Percentiles rank a stretch among this genome's conserved stretches.
Conservation (phyloP, 2,888 invertebrate species). For the Strigamia maritima region DNA sequence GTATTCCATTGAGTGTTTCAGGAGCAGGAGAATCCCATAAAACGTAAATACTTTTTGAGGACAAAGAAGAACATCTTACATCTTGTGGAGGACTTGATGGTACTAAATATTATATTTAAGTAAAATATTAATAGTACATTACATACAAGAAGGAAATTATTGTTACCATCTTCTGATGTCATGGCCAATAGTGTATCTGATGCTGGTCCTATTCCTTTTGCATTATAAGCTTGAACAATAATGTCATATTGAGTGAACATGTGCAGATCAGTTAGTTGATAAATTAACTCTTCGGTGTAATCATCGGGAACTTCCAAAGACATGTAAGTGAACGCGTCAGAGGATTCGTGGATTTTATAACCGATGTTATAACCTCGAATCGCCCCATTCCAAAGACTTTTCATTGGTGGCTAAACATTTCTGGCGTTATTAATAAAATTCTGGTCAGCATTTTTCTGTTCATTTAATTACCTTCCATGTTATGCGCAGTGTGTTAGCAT, state of each 20-base stretch:
- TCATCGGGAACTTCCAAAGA: neutral
- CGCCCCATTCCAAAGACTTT: too few relatives aligned
- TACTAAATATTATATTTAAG: neutral
- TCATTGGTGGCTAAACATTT: too few relatives aligned
- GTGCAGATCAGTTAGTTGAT: neutral
- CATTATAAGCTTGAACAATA: neutral
- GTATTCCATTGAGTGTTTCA: neutral
- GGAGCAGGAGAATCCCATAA: neutral
- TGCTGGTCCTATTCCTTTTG: neutral
- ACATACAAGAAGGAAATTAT: neutral
- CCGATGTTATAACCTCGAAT: too few relatives aligned
- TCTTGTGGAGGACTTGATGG: neutral
- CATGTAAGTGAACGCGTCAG: too few relatives aligned
- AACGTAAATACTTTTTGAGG: too few relatives aligned
- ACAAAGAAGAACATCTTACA: neutral
- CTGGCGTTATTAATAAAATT: too few relatives aligned
- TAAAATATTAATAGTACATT: too few relatives aligned
- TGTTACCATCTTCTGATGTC: neutral
- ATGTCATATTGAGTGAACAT: constrained; percentile 27
- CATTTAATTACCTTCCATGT: too few relatives aligned
- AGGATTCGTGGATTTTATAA: too few relatives aligned
- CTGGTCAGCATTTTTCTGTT: too few relatives aligned
- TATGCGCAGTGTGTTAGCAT: too few relatives aligned
- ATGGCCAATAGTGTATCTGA: neutral
- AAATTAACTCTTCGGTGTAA: too few relatives aligned